A percentile compares a stretch with the other conserved stretches of the same genome.
These are phyloP conservation scores for Calidris pugnax DNA, from an alignment of 2,113 vertebrate species.

Conservation along the genomic window DNA sequence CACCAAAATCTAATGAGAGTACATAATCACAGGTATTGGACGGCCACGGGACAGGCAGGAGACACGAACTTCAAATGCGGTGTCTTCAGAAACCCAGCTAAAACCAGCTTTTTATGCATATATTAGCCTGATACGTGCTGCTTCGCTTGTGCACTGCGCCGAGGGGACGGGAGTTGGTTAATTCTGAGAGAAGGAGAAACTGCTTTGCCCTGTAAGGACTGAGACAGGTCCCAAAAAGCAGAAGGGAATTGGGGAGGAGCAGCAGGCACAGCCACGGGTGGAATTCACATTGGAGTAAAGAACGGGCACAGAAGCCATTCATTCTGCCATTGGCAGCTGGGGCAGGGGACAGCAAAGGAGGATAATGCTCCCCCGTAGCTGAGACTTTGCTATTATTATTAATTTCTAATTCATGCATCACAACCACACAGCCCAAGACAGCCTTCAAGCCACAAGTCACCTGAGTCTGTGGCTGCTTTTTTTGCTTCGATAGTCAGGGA, in stretches of 20 bases:
- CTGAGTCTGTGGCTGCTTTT: neutral
- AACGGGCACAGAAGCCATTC: neutral
- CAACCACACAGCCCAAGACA: neutral
- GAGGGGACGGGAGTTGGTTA: rapidly evolving
- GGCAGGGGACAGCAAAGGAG: neutral
- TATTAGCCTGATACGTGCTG: rapidly evolving
- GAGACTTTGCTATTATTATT: neutral
- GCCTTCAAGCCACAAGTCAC: neutral
- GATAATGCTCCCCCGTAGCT: rapidly evolving
- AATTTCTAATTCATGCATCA: neutral
- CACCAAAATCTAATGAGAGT: constrained; percentile 20
- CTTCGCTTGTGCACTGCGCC: neutral
- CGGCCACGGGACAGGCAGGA: neutral
- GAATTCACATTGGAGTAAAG: rapidly evolving
- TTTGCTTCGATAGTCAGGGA: neutral
- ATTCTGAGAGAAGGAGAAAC: neutral
- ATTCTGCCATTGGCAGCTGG: neutral
- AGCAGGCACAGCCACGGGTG: neutral
- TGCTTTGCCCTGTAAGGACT: neutral
- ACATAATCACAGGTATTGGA: neutral
- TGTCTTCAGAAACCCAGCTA: neutral
- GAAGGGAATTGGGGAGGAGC: neutral
- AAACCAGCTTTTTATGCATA: rapidly evolving
- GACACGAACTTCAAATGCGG: neutral
- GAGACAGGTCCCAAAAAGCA: neutral